A percentile compares a stretch with the other conserved stretches of the same genome.
Evolutionary conservation across 2,888 invertebrate genomes (phyloP).

Genomic region (Noctua janthina): DNA sequence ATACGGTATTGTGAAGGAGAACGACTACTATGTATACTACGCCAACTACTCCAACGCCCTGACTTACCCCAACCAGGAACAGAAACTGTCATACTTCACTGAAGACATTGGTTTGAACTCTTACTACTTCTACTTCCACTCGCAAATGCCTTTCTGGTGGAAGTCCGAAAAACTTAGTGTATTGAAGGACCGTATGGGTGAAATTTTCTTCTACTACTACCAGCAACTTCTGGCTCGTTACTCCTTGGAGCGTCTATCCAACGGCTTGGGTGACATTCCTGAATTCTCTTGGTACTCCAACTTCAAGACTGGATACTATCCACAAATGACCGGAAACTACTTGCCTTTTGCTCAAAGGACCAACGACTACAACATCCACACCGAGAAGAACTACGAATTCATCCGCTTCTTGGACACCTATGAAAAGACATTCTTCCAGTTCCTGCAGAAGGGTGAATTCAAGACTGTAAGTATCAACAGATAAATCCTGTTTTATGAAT

Average conservation of each 20-base stretch:
- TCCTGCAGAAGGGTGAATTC: constrained; percentile 89
- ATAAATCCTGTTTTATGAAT: background rate
- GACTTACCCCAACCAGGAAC: constrained; percentile 89
- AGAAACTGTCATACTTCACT: constrained; percentile 92
- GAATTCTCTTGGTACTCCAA: constrained; percentile 92
- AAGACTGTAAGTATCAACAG: constrained; percentile 87
- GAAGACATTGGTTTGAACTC: constrained; percentile 93
- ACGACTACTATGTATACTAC: constrained; percentile 86
- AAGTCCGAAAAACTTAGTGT: constrained; percentile 86
- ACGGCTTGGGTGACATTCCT: constrained; percentile 91
- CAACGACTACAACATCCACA: constrained; percentile 90
- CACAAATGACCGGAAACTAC: constrained; percentile 67
- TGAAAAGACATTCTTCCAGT: constrained; percentile 88
- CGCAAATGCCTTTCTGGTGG: constrained; percentile 92
- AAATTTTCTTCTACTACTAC: constrained; percentile 92
- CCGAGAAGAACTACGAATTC: constrained; percentile 86
- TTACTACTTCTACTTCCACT: constrained; percentile 92
- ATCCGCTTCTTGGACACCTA: constrained; percentile 91
- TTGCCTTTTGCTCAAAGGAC: constrained; percentile 91
- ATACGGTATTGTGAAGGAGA: constrained; percentile 83
- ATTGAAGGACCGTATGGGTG: constrained; percentile 91
- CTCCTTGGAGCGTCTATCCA: constrained; percentile 92
- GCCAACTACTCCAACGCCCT: constrained; percentile 90
- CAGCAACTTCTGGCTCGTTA: constrained; percentile 93
- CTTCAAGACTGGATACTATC: constrained; percentile 80